Percentiles rank a stretch among this genome's conserved stretches.
These are phyloP conservation scores for Hylaeus volcanicus DNA, from an alignment of 1,140 invertebrate genomes.

Conservation along the genomic window DNA sequence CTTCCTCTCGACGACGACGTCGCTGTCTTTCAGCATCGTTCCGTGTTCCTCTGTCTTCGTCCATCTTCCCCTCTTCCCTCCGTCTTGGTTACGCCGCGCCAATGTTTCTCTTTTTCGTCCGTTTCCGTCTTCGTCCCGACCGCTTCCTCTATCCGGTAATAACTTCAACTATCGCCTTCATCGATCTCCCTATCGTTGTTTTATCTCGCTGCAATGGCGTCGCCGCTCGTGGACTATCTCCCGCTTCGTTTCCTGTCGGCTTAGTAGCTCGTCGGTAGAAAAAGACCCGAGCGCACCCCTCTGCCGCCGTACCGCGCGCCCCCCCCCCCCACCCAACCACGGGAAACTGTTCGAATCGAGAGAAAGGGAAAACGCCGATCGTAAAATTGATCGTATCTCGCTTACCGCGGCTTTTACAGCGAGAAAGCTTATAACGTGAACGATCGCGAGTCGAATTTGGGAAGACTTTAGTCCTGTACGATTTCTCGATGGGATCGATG, in stretches of 20 bases:
- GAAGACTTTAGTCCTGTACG: too few species aligned
- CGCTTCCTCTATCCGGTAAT: constrained; percentile 80
- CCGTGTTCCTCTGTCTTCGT: constrained; percentile 33
- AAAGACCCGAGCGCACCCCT: neutral
- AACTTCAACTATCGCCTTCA: constrained; percentile 80
- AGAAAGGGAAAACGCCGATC: neutral
- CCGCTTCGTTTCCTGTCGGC: constrained; percentile 56
- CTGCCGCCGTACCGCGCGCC: too few species aligned
- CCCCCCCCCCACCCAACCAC: neutral
- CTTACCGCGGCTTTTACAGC: too few species aligned
- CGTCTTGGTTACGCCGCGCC: neutral
- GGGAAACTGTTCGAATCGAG: constrained; percentile 23
- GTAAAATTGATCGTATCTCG: too few species aligned
- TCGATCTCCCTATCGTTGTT: constrained; percentile 81
- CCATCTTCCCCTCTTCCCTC: constrained; percentile 58
- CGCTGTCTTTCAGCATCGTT: constrained; percentile 4
- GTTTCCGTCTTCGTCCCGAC: constrained; percentile 44
- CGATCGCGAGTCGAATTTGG: too few species aligned
- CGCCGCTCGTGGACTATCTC: constrained; percentile 66
- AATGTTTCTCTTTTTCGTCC: constrained; percentile 28
- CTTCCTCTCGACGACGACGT: constrained; percentile 5
- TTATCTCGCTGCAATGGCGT: constrained; percentile 80
- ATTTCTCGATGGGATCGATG: too few species aligned
- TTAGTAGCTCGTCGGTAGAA: constrained; percentile 27
- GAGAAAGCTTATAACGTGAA: too few species aligned